A percentile compares a stretch with the other conserved stretches of the same genome.
phyloP scores from a whole-genome alignment of 2,113 vertebrate species.

The Meriones unguiculatus region DNA sequence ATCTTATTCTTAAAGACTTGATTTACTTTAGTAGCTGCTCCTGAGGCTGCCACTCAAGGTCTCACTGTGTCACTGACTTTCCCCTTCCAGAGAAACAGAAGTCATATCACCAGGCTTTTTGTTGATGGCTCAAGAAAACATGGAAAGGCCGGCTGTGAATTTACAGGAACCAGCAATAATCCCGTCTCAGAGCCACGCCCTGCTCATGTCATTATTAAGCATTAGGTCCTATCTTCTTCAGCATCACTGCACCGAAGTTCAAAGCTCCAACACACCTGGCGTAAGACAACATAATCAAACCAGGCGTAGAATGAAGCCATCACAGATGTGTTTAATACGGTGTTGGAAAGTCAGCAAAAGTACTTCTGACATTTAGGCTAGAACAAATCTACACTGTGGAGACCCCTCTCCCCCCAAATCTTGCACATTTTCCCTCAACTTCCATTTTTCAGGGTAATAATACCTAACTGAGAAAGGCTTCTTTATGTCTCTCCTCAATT shows the following conservation, averaged over 20 bases:
- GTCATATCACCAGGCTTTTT: not conserved
- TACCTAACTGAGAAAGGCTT: not conserved
- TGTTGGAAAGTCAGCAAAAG: conserved; percentile 22
- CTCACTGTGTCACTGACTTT: not conserved
- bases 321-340: not conserved
- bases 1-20: conserved; percentile 43
- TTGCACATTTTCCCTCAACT: not conserved
- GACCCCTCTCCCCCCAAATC: not conserved
- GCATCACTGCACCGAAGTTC: not conserved
- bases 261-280: not conserved
- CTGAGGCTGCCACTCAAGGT: not conserved
- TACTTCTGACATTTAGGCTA: not conserved
- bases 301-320: not conserved
- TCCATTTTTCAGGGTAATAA: conserved; percentile 19
- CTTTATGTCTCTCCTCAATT: conserved; percentile 12
- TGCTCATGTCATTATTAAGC: not conserved
- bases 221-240: not conserved
- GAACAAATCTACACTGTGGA: not conserved
- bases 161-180: not conserved
- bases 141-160: not conserved
- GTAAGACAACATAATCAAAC: not conserved
- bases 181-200: not conserved
- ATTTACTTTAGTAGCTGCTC: conserved; percentile 43
- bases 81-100: not conserved
- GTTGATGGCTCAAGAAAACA: not conserved